Conservation (phyloP, 2,888 invertebrate genomes). For the Steinernema scapterisci region DNA sequence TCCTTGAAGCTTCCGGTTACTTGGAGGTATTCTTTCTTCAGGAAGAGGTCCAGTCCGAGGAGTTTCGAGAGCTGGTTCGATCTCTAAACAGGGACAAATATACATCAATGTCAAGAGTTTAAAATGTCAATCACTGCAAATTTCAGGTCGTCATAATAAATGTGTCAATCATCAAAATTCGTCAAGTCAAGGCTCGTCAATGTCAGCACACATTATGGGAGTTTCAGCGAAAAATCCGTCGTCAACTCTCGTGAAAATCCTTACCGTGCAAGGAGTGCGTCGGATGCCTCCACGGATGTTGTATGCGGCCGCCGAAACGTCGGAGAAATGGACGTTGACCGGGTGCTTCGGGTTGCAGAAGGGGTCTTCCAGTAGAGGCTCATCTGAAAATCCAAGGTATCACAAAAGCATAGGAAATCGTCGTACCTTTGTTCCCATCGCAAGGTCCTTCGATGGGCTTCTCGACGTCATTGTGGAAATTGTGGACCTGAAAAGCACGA, state of each 20-base stretch:
- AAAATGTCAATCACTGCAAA: too few species aligned
- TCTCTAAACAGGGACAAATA: slow-evolving; percentile 75
- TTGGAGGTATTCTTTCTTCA: slow-evolving; percentile 91
- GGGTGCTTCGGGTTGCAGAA: slow-evolving; percentile 54
- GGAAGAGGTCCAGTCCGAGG: slow-evolving; percentile 82
- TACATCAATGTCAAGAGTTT: too few species aligned
- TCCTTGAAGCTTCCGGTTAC: slow-evolving; percentile 92
- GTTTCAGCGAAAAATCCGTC: too few species aligned
- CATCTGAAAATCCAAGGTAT: too few species aligned
- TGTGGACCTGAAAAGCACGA: too few species aligned
- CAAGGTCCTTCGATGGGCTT: background rate
- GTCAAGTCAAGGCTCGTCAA: too few species aligned
- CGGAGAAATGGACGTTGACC: slow-evolving; percentile 42
- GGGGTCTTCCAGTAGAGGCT: slow-evolving; percentile 36
- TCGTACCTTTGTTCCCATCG: too few species aligned
- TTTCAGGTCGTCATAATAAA: too few species aligned
- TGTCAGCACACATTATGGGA: too few species aligned
- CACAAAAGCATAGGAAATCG: too few species aligned
- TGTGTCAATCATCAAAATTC: too few species aligned
- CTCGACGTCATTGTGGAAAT: background rate
- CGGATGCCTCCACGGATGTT: slow-evolving; percentile 81
- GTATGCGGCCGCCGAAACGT: slow-evolving; percentile 75
- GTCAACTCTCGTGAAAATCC: too few species aligned
- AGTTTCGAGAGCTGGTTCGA: slow-evolving; percentile 78
- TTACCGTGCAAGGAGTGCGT: slow-evolving; percentile 77